phyloP scores from a whole-genome alignment of 2,888 invertebrate genomes.

The Diloba caeruleocephala region DNA sequence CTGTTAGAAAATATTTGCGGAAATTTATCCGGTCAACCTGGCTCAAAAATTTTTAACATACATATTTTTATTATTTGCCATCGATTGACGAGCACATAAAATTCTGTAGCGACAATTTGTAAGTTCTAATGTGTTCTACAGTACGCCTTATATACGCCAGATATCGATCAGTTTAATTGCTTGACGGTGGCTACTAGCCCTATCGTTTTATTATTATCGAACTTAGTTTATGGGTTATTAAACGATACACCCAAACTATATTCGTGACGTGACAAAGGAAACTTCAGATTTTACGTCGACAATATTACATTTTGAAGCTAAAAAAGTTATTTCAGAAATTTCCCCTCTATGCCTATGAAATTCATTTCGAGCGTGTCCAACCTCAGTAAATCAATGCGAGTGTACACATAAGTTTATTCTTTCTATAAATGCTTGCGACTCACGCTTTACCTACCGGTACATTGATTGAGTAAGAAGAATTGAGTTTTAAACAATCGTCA shows the following conservation, averaged over 20 bases:
- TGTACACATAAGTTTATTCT: constrained; percentile 33
- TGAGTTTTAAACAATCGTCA: constrained; percentile 41
- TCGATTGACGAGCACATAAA: constrained; percentile 27
- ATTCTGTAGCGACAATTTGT: constrained; percentile 17
- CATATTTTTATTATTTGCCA: constrained; percentile 1
- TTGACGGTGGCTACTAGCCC: constrained; percentile 1
- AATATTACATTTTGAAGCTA: constrained; percentile 29
- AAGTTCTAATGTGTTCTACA: constrained; percentile 4
- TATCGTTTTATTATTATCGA: constrained; percentile 14
- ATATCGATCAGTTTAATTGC: constrained; percentile 2
- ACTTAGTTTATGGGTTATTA: constrained; percentile 32
- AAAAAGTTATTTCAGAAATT: constrained; percentile 42
- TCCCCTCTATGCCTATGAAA: constrained; percentile 36
- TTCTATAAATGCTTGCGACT: constrained; percentile 29
- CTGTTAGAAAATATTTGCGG: constrained; percentile 18
- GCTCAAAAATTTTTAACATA: constrained; percentile 7
- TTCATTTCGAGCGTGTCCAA: constrained; percentile 43
- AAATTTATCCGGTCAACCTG: constrained; percentile 13
- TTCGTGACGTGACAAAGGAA: constrained; percentile 56
- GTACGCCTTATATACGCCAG: constrained; percentile 5
- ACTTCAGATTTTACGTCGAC: constrained; percentile 50
- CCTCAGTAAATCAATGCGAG: constrained; percentile 40
- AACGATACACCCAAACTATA: constrained; percentile 20
- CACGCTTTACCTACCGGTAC: constrained; percentile 34
- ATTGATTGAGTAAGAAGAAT: constrained; percentile 44